Evolutionary conservation across 2,113 vertebrate genomes (phyloP).

Genomic region (Plotosus lineatus): DNA sequence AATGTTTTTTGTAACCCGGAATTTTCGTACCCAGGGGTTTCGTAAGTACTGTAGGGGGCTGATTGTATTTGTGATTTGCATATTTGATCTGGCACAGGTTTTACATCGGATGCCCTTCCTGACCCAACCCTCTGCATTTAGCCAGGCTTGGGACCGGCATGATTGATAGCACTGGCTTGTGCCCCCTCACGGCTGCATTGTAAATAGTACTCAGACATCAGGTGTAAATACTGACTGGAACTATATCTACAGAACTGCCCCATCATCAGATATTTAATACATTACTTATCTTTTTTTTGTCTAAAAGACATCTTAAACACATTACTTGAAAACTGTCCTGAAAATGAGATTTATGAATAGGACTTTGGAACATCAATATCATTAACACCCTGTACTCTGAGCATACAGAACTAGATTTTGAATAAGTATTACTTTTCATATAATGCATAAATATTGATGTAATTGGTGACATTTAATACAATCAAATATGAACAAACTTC

Average conservation of each 20-base stretch:
- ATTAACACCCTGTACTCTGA: background rate
- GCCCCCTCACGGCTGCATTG: too few species aligned
- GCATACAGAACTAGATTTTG: background rate
- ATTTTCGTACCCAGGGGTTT: too few species aligned
- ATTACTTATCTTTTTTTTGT: background rate
- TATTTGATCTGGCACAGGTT: too few species aligned
- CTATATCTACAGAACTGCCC: background rate
- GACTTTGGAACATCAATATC: background rate
- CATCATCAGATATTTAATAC: background rate
- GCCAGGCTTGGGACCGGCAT: too few species aligned
- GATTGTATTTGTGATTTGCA: too few species aligned
- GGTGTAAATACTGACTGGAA: background rate
- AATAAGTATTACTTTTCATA: background rate
- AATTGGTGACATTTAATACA: background rate
- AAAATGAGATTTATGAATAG: background rate
- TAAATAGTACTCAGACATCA: background rate
- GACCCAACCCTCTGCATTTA: too few species aligned
- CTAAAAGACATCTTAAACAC: background rate
- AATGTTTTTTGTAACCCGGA: too few species aligned
- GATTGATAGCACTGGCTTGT: too few species aligned
- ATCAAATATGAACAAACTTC: background rate
- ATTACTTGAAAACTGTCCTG: background rate
- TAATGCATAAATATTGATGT: background rate
- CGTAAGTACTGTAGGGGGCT: too few species aligned
- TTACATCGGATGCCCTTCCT: too few species aligned